These are phyloP conservation scores for Tetragonisca angustula DNA, from an alignment of 2,888 invertebrate species.

Conservation along the genomic window DNA sequence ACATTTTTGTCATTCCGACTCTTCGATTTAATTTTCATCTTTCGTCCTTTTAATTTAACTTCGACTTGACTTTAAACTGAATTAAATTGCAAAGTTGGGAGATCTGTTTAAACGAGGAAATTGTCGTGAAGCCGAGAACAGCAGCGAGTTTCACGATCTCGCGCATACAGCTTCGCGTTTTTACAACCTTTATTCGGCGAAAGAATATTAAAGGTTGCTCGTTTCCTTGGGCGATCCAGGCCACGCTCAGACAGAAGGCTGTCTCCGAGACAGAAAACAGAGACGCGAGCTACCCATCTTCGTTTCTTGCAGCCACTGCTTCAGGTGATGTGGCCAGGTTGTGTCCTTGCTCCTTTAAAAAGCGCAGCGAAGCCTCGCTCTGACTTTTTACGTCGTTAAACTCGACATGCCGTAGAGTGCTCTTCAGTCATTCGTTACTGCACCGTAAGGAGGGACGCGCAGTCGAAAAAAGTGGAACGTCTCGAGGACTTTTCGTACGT, in stretches of 20 bases:
- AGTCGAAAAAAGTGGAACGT: conserved; percentile 68
- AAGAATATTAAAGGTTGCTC: background rate
- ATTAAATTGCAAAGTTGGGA: background rate
- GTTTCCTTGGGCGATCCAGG: background rate
- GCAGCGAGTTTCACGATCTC: background rate
- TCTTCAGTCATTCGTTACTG: conserved; percentile 61
- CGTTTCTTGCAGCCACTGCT: conserved; percentile 8
- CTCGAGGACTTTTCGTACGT: conserved; percentile 51
- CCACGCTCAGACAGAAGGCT: background rate
- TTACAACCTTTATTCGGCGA: background rate
- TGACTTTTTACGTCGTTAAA: conserved; percentile 64
- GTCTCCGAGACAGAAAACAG: background rate
- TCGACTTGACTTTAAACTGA: background rate
- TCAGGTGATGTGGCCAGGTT: background rate
- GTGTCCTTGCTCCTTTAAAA: conserved; percentile 33
- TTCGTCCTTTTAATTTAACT: background rate
- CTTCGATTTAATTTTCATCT: no score
- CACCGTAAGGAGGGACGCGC: conserved; percentile 22
- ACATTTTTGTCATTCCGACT: no score
- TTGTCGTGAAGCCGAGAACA: background rate
- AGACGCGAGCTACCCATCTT: background rate
- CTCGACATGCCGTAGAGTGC: conserved; percentile 60
- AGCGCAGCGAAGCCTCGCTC: conserved; percentile 29
- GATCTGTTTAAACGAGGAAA: background rate
- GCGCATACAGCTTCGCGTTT: background rate